phyloP scores from a whole-genome alignment of 2,113 vertebrate genomes.

The Engraulis encrasicolus region DNA sequence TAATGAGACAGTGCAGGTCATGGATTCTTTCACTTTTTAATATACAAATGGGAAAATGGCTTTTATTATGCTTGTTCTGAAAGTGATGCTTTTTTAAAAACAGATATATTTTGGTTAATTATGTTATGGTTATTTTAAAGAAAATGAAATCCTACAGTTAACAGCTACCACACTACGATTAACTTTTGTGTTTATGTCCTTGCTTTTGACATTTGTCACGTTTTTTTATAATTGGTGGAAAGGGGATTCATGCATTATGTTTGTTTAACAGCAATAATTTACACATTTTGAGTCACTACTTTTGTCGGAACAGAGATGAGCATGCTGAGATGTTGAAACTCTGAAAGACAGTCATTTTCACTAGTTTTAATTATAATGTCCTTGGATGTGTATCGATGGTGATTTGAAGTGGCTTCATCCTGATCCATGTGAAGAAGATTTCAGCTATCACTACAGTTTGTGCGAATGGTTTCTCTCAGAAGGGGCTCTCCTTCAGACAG shows the following conservation, averaged over 20 bases:
- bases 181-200: neutral
- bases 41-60: neutral
- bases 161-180: neutral
- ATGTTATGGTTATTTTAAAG: neutral
- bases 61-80: neutral
- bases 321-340: too few relatives aligned
- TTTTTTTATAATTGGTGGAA: neutral
- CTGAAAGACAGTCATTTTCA: too few relatives aligned
- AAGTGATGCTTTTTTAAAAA: conserved; percentile 1
- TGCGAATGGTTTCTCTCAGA: too few relatives aligned
- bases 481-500: too few relatives aligned
- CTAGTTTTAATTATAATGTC: too few relatives aligned
- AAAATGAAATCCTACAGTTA: neutral
- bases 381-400: too few relatives aligned
- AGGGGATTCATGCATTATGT: neutral
- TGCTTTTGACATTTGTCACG: neutral
- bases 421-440: too few relatives aligned
- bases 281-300: too few relatives aligned
- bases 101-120: neutral
- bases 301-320: too few relatives aligned
- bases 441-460: too few relatives aligned
- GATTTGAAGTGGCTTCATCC: too few relatives aligned
- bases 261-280: conserved; percentile 2
- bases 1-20: neutral
- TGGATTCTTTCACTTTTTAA: neutral